These are phyloP conservation scores for Bemisia tabaci DNA, from an alignment of 1,140 invertebrate genomes.

Conservation along the genomic window DNA sequence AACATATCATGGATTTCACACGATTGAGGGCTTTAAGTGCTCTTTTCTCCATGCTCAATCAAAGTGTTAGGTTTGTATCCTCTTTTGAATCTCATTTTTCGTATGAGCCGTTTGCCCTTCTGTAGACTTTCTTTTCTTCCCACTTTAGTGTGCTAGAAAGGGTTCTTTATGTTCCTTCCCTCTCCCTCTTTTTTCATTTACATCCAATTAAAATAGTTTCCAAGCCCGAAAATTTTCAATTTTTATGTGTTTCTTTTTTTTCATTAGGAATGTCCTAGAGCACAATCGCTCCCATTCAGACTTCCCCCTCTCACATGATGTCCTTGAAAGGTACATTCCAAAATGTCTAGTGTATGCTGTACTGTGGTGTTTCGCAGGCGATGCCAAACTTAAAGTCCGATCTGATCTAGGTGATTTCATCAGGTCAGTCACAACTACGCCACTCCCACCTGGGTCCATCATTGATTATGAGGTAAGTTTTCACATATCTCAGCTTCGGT, in stretches of 20 bases:
- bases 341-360: conserved; percentile 86
- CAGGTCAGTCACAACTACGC: conserved; percentile 84
- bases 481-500: too few relatives aligned
- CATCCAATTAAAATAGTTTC: too few relatives aligned
- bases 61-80: conserved; percentile 50
- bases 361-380: conserved; percentile 96
- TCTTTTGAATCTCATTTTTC: too few relatives aligned
- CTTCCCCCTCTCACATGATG: conserved; percentile 86
- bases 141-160: too few relatives aligned
- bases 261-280: conserved; percentile 70
- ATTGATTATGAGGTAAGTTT: conserved; percentile 88
- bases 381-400: conserved; percentile 88
- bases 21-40: conserved; percentile 83
- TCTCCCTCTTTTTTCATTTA: too few relatives aligned
- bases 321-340: conserved; percentile 85
- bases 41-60: conserved; percentile 96
- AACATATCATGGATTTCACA: conserved; percentile 99
- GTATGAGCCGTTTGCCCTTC: too few relatives aligned
- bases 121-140: too few relatives aligned
- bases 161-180: too few relatives aligned
- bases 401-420: conserved; percentile 94
- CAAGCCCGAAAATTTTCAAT: too few relatives aligned
- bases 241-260: too few relatives aligned
- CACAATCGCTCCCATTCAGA: conserved; percentile 90
- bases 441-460: conserved; percentile 68